A percentile compares a stretch with the other conserved stretches of the same genome.
These are phyloP conservation scores for Abramis brama DNA, from an alignment of 2,113 vertebrate species.

Conservation along the genomic window DNA sequence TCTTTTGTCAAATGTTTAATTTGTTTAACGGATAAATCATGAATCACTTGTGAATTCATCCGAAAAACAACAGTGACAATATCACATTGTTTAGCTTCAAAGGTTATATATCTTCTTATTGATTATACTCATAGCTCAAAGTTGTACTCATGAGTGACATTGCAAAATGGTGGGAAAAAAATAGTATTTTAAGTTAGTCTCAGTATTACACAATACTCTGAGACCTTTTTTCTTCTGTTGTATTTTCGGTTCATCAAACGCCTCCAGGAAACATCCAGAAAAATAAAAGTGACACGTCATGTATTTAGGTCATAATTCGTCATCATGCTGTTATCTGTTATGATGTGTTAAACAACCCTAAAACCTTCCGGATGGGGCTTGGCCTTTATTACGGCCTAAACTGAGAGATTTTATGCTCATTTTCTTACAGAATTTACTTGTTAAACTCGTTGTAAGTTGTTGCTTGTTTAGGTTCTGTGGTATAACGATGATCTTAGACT, in stretches of 20 bases:
- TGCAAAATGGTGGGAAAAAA: not conserved
- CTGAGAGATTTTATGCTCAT: not conserved
- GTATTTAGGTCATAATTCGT: not conserved
- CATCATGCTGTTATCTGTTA: not conserved
- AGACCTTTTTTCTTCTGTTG: not conserved
- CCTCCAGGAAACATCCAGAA: not conserved
- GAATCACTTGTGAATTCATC: not conserved
- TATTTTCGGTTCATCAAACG: not conserved
- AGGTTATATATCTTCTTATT: not conserved
- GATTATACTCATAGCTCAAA: not conserved
- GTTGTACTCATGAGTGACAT: not conserved
- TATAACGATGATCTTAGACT: not conserved
- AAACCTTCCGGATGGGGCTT: not conserved
- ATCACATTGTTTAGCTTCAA: not conserved
- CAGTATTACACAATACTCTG: not conserved
- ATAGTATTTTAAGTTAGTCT: not conserved
- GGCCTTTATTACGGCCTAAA: not conserved
- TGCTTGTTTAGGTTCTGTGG: not conserved
- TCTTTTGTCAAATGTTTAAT: slow-evolving; percentile 15
- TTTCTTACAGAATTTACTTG: not conserved
- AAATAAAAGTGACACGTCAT: not conserved
- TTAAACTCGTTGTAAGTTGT: not conserved
- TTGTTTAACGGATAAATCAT: not conserved
- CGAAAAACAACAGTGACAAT: not conserved
- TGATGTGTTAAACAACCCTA: not conserved